Base-by-base conservation (phyloP, 2,797 vertebrate genomes). In the Alosa sapidissima region DNA sequence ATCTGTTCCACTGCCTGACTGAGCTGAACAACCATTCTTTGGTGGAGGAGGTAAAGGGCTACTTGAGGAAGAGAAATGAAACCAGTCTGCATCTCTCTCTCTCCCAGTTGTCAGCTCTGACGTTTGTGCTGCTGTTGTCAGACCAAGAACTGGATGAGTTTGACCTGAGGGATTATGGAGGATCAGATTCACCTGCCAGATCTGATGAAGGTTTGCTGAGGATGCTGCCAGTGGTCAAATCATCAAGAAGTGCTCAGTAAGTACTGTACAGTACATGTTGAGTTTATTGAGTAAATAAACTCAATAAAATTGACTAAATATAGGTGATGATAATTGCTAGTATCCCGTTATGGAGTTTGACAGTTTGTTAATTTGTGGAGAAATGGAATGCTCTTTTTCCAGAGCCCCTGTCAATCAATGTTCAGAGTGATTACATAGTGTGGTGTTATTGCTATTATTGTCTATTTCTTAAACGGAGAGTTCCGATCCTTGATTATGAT, bases 121-220 rank as follows among this genome's bases (percentile, higher is more conserved):
- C 24, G 24, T 65, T 65, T 65, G 62, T 10, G 10, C 24, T 65
- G 8, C 24, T 65, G 9, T 28, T 33, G 62, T 33, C 62, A 65
- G 62, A 65, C 24, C 62, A 65, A 24, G 24, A 65, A 33, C 8
- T 65, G 24, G 24, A 33, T 1, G 9, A 33, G 9, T 65, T 65
- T 28, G 11, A 65, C 1, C 24, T 65, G 62, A 1, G 3, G 11
- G 62, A 65, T 65, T 65, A 65, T 65, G 62, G 62, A 1, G 41
- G 2, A 41, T 2, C 41, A 41, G 41, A 41, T 41, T 65, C n/a
- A 10, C 3, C 62, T 33, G 62, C 62, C 24, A 28, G 62, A 65
- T 65, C 62, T 33, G 62, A 65, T 65, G 62, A 24, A 65, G 62
- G 62, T 65, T 10, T 65, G 24, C 62, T 65, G 62, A 65, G 62